Conservation (phyloP, 2,888 invertebrate species). For the Oligia latruncula region DNA sequence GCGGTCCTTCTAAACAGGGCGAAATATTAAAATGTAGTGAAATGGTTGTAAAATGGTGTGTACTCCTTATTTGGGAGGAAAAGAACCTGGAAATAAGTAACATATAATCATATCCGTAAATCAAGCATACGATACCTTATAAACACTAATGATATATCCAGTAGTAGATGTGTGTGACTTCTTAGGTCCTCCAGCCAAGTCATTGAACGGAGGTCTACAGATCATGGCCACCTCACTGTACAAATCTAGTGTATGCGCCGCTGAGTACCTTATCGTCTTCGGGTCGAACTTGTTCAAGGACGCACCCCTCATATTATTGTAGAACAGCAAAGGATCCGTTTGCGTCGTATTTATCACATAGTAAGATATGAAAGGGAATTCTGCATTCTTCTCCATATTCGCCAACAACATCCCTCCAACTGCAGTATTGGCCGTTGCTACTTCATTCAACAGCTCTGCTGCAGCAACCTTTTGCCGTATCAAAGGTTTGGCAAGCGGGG, state of each 20-base stretch:
- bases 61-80: neutral
- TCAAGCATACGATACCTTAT: slow-evolving; percentile 89
- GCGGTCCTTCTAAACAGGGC: neutral
- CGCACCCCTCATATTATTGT: slow-evolving; percentile 95
- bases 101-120: neutral
- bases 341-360: slow-evolving; percentile 97
- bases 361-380: slow-evolving; percentile 97
- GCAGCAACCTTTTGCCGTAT: slow-evolving; percentile 94
- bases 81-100: neutral
- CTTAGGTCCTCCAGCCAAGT: slow-evolving; percentile 93
- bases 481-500: slow-evolving; percentile 94
- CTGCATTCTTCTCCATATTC: slow-evolving; percentile 97
- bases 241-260: slow-evolving; percentile 96
- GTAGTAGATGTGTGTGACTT: slow-evolving; percentile 95
- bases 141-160: slow-evolving; percentile 97
- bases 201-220: slow-evolving; percentile 95
- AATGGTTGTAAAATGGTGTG: neutral
- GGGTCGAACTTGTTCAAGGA: slow-evolving; percentile 97
- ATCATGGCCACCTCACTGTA: slow-evolving; percentile 98
- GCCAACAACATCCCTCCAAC: slow-evolving; percentile 96
- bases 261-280: slow-evolving; percentile 93
- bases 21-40: neutral
- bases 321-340: slow-evolving; percentile 96
- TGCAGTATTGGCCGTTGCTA: slow-evolving; percentile 93
- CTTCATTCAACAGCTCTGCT: slow-evolving; percentile 93